phyloP scores from a whole-genome alignment of 2,113 vertebrate species.

The Perca flavescens region DNA sequence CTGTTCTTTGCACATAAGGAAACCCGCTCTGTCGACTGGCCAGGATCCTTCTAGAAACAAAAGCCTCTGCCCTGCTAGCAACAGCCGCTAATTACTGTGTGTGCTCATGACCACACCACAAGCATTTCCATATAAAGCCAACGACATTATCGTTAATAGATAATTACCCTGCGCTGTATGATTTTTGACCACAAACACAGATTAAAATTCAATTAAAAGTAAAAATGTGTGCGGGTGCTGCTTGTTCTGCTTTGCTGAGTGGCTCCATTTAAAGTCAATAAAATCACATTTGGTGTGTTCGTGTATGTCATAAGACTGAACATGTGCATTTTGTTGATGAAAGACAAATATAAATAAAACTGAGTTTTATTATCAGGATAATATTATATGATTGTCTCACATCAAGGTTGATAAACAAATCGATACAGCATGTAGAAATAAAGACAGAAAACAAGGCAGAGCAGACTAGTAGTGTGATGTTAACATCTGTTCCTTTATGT shows the following conservation, averaged over 20 bases:
- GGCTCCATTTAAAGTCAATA: conserved; percentile 72
- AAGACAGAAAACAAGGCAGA: conserved; percentile 15
- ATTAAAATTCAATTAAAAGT: conserved; percentile 83
- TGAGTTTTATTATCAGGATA: not conserved
- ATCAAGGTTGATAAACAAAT: conserved; percentile 30
- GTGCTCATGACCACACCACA: conserved; percentile 63
- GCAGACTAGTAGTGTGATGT: conserved; percentile 45
- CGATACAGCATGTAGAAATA: conserved; percentile 5
- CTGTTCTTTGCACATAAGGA: conserved; percentile 65
- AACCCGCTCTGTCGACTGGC: conserved; percentile 47
- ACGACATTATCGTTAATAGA: conserved; percentile 80
- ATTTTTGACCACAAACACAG: conserved; percentile 82
- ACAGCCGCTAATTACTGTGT: conserved; percentile 63
- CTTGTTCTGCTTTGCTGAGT: conserved; percentile 68
- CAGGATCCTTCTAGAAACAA: conserved; percentile 65
- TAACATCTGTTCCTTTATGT: conserved; percentile 74
- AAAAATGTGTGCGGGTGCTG: conserved; percentile 68
- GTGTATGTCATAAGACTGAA: conserved; percentile 31
- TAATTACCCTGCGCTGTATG: conserved; percentile 78
- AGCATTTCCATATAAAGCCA: conserved; percentile 79
- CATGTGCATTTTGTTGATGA: conserved; percentile 35
- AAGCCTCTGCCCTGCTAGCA: conserved; percentile 62
- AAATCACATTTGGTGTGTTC: conserved; percentile 58
- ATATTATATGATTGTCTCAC: not conserved
- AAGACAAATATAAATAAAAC: conserved; percentile 26